Evolutionary conservation across 2,113 vertebrate genomes (phyloP).

Genomic region (Mobula hypostoma): DNA sequence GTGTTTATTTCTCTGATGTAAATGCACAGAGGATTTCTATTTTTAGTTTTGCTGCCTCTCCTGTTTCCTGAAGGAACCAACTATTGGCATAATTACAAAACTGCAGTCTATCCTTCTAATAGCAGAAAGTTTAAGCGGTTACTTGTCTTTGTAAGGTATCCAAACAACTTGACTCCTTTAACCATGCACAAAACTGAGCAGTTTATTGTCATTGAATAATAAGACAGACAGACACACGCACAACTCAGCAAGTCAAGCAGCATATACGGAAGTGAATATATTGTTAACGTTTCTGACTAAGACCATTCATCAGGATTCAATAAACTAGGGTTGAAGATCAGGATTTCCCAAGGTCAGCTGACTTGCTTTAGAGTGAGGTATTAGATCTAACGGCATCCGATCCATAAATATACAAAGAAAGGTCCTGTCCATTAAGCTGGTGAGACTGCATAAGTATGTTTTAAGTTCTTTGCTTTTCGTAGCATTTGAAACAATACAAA

Average conservation of each 20-base stretch:
- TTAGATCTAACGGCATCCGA: background rate
- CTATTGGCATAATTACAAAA: background rate
- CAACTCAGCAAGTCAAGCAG: no score
- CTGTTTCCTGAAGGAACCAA: background rate
- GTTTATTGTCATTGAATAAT: background rate
- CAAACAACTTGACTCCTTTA: background rate
- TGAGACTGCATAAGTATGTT: background rate
- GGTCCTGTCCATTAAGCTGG: background rate
- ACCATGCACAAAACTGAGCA: background rate
- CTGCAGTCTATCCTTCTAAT: background rate
- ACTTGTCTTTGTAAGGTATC: background rate
- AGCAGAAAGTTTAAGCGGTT: background rate
- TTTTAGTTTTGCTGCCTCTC: background rate
- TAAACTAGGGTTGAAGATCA: background rate
- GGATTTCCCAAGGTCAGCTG: background rate
- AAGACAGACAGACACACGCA: no score
- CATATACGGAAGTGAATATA: no score
- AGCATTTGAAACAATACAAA: background rate
- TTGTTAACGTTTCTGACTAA: no score
- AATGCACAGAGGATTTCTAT: background rate
- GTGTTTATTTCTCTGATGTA: background rate
- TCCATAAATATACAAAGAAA: background rate
- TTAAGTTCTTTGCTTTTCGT: background rate
- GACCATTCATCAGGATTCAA: no score
- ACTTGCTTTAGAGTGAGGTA: background rate